These are phyloP conservation scores for Gastrophryne carolinensis DNA, from an alignment of 2,797 vertebrate species.

Conservation along the genomic window DNA sequence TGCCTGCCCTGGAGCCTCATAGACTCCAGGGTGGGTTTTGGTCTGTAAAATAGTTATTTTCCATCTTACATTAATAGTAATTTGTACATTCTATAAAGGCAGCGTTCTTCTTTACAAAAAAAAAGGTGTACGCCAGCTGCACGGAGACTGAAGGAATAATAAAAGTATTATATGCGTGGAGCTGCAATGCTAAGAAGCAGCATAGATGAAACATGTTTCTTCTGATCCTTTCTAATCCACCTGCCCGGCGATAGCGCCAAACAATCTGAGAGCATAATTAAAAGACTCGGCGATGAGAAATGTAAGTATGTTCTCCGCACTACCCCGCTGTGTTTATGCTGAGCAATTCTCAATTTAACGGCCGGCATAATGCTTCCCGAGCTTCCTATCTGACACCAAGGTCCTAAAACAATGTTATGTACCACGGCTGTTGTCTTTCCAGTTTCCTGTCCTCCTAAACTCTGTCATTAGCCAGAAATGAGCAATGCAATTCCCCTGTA, in stretches of 20 bases:
- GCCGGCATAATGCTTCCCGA: constrained; percentile 11
- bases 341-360: constrained; percentile 23
- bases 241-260: constrained; percentile 1
- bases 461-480: constrained; percentile 13
- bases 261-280: constrained; percentile 20
- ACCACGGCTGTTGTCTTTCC: constrained; percentile 16
- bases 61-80: too few relatives aligned
- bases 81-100: not conserved
- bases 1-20: too few relatives aligned
- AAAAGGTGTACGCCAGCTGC: not conserved
- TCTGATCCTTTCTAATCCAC: constrained; percentile 18
- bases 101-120: not conserved
- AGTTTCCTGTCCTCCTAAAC: constrained; percentile 27
- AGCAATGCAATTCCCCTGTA: not conserved
- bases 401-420: constrained; percentile 29
- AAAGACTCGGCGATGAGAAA: constrained; percentile 12
- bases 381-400: not conserved
- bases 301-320: not conserved
- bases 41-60: too few relatives aligned
- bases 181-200: not conserved
- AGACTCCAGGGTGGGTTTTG: too few relatives aligned
- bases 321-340: not conserved
- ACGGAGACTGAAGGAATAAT: not conserved
- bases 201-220: not conserved
- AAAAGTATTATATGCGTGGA: constrained; percentile 4